Evolutionary conservation across 2,113 vertebrate species (phyloP), one percentile per base, ranked within the genome.

Genomic region (Eupsittula cactorum): DNA sequence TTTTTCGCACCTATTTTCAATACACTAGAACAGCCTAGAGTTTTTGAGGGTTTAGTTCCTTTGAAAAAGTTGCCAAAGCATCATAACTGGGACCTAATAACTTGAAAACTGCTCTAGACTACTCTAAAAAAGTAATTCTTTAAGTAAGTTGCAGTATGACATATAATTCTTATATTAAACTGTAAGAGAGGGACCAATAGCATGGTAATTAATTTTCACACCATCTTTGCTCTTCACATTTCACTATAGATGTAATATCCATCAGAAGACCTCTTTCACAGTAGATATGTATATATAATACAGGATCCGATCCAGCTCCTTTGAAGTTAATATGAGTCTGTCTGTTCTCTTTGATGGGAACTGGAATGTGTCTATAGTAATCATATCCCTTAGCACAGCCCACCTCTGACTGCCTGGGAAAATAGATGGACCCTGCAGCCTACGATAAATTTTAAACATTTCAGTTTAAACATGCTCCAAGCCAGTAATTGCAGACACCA

Each of bases 121-220:
- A 20, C 44, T 91, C 37, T 76, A 59, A 93, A 96, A 80, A 39
- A 49, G 10, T 83, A 5, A 46, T 37, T 79, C 25, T 69, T 28
- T 55, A 35, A 49, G 18, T 62, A 70, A 85, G n/a, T 65, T 84
- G 73, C 13, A 71, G 37, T 53, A 73, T 33, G 47, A 73, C 10
- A 33, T 60, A 8, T 3, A 73, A 69, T 73, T 86, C 67, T 90
- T 65, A 75, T 19, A 37, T 15, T 64, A 41, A 93, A 67, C 47
- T 70, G 6, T 59, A 41, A 78, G 37, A 84, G 57, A 71, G 13
- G 11, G 44, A 29, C 23, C 82, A 74, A 59, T 67, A 73, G 74
- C 80, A 82, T 75, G 44, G 21, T 78, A 95, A 93, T 93, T 93
- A 94, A 92, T 95, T 94, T 93, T 94, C 77, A 91, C 52, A 85